These are phyloP conservation scores for Drosophila subsilvestris DNA, from an alignment of 2,888 invertebrate genomes.

Conservation along the genomic window DNA sequence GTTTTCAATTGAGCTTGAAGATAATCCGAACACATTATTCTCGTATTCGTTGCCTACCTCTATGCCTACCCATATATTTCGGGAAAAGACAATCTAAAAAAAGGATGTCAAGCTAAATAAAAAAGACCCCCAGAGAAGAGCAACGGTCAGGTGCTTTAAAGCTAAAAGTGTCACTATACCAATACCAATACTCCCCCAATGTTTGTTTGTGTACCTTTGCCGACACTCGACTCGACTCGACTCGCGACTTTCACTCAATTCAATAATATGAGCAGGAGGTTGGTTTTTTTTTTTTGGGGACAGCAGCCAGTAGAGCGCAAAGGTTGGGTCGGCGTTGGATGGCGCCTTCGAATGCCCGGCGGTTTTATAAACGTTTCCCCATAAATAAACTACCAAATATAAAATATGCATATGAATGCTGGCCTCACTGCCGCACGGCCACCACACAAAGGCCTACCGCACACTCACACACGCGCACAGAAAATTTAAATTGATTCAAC, in stretches of 20 bases:
- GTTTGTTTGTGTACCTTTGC: conserved; percentile 19
- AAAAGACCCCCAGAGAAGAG: not conserved
- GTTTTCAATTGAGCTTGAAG: too few relatives aligned
- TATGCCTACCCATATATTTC: too few relatives aligned
- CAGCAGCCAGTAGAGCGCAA: not conserved
- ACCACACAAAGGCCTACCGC: conserved; percentile 10
- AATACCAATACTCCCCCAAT: not conserved
- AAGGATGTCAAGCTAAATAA: not conserved
- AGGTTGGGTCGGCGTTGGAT: not conserved
- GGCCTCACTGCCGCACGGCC: conserved; percentile 27
- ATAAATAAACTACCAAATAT: conserved; percentile 55
- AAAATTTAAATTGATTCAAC: conserved; percentile 40
- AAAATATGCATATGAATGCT: conserved; percentile 56
- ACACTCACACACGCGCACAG: not conserved
- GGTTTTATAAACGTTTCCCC: conserved; percentile 45
- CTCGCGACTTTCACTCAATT: too few relatives aligned
- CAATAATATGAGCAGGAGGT: too few relatives aligned
- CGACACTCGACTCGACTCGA: too few relatives aligned
- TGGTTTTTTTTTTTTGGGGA: too few relatives aligned
- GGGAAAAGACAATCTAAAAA: not conserved
- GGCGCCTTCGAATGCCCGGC: conserved; percentile 6
- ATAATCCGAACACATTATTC: too few relatives aligned
- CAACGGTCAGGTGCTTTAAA: conserved; percentile 35
- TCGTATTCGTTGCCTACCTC: too few relatives aligned
- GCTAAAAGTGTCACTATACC: conserved; percentile 26